Base-by-base conservation (phyloP, 2,113 vertebrate species). In the Sylvietta virens region DNA sequence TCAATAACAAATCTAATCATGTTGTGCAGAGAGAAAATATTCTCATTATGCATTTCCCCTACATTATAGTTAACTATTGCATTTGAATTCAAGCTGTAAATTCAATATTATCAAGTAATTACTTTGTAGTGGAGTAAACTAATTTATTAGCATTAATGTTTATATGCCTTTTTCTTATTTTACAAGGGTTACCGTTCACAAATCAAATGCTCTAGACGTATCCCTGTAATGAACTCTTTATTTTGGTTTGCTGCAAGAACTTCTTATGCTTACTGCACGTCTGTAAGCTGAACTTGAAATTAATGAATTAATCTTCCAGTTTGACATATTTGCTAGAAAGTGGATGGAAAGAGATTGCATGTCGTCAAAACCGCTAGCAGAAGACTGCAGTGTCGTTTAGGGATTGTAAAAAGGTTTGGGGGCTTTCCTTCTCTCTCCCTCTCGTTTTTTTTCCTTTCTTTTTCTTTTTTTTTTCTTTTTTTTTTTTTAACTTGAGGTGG, bases 71-170 rank as follows among this genome's bases (percentile, higher is more conserved):
- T 94, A 95, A 86, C 96, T 87, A 53, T 96, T 96, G 95, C 81
- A 65, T 97, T 95, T 96, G 97, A 97, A 98, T 97, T 87, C 94
- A 91, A 66, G 83, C 81, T 97, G 97, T 98, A 98, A 98, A 98
- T 98, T 97, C 96, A 98, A 91, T 97, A 98, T 98, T 98, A 98
- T 97, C 81, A 50, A 97, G 95, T 98, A 98, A 98, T 98, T 97
- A 97, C 96, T 98, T 96, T 97, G 97, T 89, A 97, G 94, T 81
- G 96, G 96, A 98, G 97, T 97, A 97, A 97, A 98, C 97, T 98
- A 98, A 98, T 98, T 98, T 98, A 98, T 98, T 98, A 97, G 96
- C 97, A 94, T 98, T 97, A 96, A 96, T 98, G 97, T 98, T 98
- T 98, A 97, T 98, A 96, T 97, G 97, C 95, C 91, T 98, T 95